phyloP scores from a whole-genome alignment of 2,888 invertebrate species.

The Polydrusus pterygomalis region DNA sequence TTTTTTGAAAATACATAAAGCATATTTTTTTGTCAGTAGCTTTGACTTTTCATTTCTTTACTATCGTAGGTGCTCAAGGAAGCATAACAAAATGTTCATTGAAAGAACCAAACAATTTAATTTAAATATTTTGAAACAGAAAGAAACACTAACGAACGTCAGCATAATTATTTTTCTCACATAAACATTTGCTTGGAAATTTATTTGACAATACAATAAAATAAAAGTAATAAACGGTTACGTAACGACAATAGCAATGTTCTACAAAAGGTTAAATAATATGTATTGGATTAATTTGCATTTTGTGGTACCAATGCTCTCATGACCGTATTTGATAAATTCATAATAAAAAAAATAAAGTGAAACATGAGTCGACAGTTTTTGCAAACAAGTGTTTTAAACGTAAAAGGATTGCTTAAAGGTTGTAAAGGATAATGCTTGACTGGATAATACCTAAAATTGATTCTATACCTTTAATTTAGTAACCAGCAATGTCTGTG shows the following conservation, averaged over 20 bases:
- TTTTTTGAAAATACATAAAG: too few relatives aligned
- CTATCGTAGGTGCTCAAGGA: too few relatives aligned
- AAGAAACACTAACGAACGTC: slow-evolving; percentile 26
- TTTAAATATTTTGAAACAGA: slow-evolving; percentile 4
- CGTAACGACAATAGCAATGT: slow-evolving; percentile 5
- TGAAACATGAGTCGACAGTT: background rate
- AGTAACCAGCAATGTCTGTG: too few relatives aligned
- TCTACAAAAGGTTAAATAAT: slow-evolving; percentile 16
- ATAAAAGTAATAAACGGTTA: slow-evolving; percentile 12
- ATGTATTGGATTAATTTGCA: slow-evolving; percentile 5
- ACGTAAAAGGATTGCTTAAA: too few relatives aligned
- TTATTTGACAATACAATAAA: slow-evolving; percentile 10
- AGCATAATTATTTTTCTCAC: slow-evolving; percentile 6
- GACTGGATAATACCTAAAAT: too few relatives aligned
- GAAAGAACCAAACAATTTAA: background rate
- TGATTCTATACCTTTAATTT: too few relatives aligned
- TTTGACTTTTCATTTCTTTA: too few relatives aligned
- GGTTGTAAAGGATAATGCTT: too few relatives aligned
- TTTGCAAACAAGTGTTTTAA: background rate
- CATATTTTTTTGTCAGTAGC: too few relatives aligned
- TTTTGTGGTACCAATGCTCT: slow-evolving; percentile 7
- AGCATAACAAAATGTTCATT: background rate
- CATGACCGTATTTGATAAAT: slow-evolving; percentile 3
- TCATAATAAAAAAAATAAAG: background rate
- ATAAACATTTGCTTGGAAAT: slow-evolving; percentile 25